Evolutionary conservation across 2,888 invertebrate species (phyloP).

Genomic region (Elysia crispata): DNA sequence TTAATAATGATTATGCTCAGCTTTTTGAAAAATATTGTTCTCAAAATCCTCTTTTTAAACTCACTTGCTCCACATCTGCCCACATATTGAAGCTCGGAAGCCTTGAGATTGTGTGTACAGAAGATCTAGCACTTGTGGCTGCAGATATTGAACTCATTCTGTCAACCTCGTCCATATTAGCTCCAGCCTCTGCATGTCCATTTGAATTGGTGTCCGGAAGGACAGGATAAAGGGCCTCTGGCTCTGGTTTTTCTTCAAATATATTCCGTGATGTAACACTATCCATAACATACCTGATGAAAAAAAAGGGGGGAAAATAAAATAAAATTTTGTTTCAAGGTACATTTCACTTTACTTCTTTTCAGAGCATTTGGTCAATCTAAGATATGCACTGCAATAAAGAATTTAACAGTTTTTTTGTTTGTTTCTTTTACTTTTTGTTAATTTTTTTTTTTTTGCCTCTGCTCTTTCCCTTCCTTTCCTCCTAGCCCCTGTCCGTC

Average conservation of each 20-base stretch:
- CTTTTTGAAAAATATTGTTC: too few species aligned
- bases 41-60: background rate
- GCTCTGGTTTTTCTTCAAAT: slow-evolving; percentile 36
- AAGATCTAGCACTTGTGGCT: slow-evolving; percentile 38
- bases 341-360: too few species aligned
- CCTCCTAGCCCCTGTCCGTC: background rate
- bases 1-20: too few species aligned
- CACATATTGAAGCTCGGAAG: slow-evolving; percentile 46
- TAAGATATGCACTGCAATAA: too few species aligned
- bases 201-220: background rate
- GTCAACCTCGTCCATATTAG: slow-evolving; percentile 32
- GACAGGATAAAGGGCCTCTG: background rate
- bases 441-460: too few species aligned
- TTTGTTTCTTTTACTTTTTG: too few species aligned
- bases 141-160: slow-evolving; percentile 43
- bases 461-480: too few species aligned
- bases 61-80: slow-evolving; percentile 45
- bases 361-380: too few species aligned
- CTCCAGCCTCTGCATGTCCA: background rate
- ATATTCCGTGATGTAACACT: slow-evolving; percentile 38
- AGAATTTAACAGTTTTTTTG: too few species aligned
- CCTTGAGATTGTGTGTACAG: slow-evolving; percentile 42
- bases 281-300: slow-evolving; percentile 44
- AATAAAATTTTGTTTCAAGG: too few species aligned
- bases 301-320: background rate